phyloP scores from a whole-genome alignment of 2,113 vertebrate genomes.

The Balaeniceps rex region DNA sequence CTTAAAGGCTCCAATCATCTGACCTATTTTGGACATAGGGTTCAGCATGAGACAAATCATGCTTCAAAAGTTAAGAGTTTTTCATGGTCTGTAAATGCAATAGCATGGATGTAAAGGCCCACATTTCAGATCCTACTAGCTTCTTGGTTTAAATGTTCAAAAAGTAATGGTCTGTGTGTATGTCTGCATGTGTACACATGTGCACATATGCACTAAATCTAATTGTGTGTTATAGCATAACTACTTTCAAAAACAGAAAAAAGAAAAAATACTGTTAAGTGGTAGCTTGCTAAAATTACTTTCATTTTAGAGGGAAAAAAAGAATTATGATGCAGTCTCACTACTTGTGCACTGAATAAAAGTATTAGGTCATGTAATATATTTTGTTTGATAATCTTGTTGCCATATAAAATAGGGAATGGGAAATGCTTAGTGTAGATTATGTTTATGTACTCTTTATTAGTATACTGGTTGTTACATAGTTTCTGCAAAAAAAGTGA shows the following conservation, averaged over 20 bases:
- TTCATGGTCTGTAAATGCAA: neutral
- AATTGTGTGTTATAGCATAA: neutral
- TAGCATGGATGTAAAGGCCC: neutral
- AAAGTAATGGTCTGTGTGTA: neutral
- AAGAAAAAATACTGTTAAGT: neutral
- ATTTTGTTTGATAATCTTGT: neutral
- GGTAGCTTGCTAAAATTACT: neutral
- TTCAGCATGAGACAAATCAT: neutral
- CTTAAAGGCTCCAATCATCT: neutral
- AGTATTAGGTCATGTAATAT: neutral
- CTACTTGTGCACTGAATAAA: neutral
- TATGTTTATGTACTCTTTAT: neutral
- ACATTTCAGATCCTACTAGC: neutral
- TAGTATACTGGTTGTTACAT: neutral
- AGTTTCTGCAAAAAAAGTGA: neutral
- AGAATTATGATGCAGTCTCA: neutral
- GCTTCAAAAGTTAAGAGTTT: neutral
- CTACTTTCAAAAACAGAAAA: neutral
- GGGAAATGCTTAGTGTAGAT: neutral
- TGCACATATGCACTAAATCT: neutral
- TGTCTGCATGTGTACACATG: rapidly evolving
- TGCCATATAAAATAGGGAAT: neutral
- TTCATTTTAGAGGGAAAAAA: neutral
- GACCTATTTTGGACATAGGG: neutral
- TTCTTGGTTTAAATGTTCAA: neutral